phyloP scores from a whole-genome alignment of 2,113 vertebrate species.

The Forbesichthys papilliferus region DNA sequence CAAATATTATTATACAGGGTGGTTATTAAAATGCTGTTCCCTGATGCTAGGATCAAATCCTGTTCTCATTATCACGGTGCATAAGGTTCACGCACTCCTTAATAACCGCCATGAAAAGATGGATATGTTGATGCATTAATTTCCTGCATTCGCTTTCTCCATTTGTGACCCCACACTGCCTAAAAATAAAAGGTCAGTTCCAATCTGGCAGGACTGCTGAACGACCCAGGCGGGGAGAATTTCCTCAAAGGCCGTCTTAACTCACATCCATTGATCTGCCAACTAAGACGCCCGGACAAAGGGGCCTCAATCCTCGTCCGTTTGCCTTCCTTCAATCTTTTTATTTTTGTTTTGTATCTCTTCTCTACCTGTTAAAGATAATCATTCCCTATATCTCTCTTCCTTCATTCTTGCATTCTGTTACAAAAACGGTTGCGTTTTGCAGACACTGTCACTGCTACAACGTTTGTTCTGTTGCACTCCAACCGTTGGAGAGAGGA shows the following conservation, averaged over 20 bases:
- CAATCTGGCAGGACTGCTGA: constrained; percentile 11
- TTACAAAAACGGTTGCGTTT: no score
- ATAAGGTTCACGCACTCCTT: no score
- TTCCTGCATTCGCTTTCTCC: no score
- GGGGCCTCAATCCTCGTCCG: constrained; percentile 26
- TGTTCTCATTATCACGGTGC: no score
- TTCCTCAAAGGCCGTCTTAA: constrained; percentile 63
- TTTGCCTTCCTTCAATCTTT: not conserved
- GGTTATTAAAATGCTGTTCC: no score
- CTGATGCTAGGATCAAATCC: no score
- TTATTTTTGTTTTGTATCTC: not conserved
- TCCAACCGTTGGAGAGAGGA: no score
- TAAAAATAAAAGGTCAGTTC: not conserved
- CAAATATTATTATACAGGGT: no score
- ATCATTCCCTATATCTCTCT: constrained; percentile 14
- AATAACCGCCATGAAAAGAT: no score
- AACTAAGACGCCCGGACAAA: constrained; percentile 37
- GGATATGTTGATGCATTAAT: no score
- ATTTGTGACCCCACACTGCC: no score
- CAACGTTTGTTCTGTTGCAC: not conserved
- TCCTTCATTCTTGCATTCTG: not conserved
- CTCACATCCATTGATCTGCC: constrained; percentile 59
- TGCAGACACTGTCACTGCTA: not conserved
- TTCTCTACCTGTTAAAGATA: not conserved
- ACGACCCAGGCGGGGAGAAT: constrained; percentile 48